A percentile compares a stretch with the other conserved stretches of the same genome.
phyloP scores from a whole-genome alignment of 2,113 vertebrate genomes.

The Xenopus borealis region DNA sequence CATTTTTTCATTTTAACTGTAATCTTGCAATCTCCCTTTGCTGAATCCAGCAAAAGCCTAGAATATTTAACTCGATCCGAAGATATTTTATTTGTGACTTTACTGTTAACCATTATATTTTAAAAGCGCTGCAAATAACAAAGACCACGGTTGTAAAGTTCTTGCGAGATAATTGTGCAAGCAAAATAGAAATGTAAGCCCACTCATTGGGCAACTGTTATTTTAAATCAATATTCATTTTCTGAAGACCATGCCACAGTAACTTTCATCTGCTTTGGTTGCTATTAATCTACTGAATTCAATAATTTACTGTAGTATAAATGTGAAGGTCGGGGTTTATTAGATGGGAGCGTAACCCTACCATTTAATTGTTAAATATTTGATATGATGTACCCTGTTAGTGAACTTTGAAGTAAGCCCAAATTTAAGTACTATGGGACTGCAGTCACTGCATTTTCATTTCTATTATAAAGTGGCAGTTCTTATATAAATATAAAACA shows the following conservation, averaged over 20 bases:
- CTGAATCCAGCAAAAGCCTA: not conserved
- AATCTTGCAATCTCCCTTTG: constrained; percentile 8
- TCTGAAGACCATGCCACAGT: not conserved
- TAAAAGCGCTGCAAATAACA: too few relatives aligned
- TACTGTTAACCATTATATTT: not conserved
- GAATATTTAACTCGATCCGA: not conserved
- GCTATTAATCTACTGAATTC: not conserved
- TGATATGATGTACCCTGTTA: too few relatives aligned
- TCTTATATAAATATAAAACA: too few relatives aligned
- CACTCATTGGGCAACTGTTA: not conserved
- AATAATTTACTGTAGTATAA: too few relatives aligned
- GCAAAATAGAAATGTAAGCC: not conserved
- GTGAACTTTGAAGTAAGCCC: too few relatives aligned
- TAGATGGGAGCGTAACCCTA: too few relatives aligned
- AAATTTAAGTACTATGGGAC: too few relatives aligned
- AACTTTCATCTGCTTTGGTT: not conserved
- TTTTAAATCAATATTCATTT: not conserved
- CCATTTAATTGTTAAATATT: too few relatives aligned
- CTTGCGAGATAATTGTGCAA: not conserved
- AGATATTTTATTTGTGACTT: not conserved
- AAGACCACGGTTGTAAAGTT: too few relatives aligned
- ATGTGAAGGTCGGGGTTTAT: too few relatives aligned
- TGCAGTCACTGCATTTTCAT: too few relatives aligned
- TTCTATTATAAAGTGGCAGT: too few relatives aligned
- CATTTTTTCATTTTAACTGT: constrained; percentile 15